Base-by-base conservation (phyloP, 1,140 invertebrate genomes). In the Marisa cornuarietis region DNA sequence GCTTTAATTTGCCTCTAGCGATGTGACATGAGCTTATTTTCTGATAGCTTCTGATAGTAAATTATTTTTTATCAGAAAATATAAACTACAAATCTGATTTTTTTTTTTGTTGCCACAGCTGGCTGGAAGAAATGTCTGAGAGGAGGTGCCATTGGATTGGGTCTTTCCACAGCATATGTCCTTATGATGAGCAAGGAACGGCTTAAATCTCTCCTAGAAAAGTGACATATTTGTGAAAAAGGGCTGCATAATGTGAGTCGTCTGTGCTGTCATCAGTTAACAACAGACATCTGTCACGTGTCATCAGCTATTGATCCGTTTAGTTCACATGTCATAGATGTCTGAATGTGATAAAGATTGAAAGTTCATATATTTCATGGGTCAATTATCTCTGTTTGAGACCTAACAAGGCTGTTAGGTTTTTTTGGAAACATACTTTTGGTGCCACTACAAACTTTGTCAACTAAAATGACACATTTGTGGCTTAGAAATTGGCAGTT, bases 71-170 rank as follows among this genome's bases (percentile, higher is more conserved):
- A 42, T 61, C 22, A 61, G 9, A 58, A 26, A 58, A 22, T 61
- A 18, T 24, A 62, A 22, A 18, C n/a, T 42, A 6, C 0, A 26
- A 49, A 66, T n/a, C 11, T 14, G 26, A 52, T 71, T 31, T 18
- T 49, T 9, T 76, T 76, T 82, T n/a, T n/a, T n/a, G n/a, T n/a
- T n/a, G n/a, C n/a, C 92, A 84, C 87, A 95, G 95, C 94, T 90
- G 95, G 95, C 79, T 87, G 95, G 68, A 93, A 92, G 85, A 94
- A 93, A 85, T 95, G 95, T 91, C 93, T 92, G 5, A 86, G 95
- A 69, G 95, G 95, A 75, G 95, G 95, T 65, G 94, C 92, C 76
- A 90, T 95, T 83, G 95, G 95, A 58, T 91, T 96, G 42, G 93
- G 92, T 78, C 85, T 95, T 74, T 93, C 94, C 77, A 91, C 94